phyloP scores from a whole-genome alignment of 1,140 invertebrate species.

The Aphidius ervi region DNA sequence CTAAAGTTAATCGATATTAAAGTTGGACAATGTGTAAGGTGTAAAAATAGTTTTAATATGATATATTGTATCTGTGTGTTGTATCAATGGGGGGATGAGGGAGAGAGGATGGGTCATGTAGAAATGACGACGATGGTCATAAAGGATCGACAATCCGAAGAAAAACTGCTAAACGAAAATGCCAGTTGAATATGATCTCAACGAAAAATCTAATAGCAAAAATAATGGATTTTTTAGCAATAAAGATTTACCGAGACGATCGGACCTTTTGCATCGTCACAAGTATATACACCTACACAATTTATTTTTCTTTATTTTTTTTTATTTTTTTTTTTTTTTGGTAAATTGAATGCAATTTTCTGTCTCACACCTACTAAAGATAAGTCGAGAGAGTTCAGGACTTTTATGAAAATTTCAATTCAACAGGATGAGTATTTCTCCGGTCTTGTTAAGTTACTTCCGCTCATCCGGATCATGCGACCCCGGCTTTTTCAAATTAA shows the following conservation, averaged over 20 bases:
- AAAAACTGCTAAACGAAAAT: constrained; percentile 56
- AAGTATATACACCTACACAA: too few species aligned
- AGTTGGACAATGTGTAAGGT: too few species aligned
- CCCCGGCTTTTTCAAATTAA: constrained; percentile 37
- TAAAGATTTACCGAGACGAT: constrained; percentile 40
- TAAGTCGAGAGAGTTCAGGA: too few species aligned
- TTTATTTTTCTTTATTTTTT: too few species aligned
- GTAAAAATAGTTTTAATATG: too few species aligned
- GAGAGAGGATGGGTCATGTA: not conserved
- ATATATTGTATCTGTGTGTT: too few species aligned
- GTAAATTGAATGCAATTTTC: too few species aligned
- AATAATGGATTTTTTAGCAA: constrained; percentile 53
- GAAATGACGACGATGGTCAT: constrained; percentile 32
- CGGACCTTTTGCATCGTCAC: not conserved
- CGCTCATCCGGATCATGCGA: constrained; percentile 34
- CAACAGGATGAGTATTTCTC: not conserved
- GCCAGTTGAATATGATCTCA: constrained; percentile 39
- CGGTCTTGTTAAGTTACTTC: constrained; percentile 25
- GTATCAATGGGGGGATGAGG: not conserved
- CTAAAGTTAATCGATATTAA: too few species aligned
- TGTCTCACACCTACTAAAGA: too few species aligned
- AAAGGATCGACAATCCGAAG: constrained; percentile 45
- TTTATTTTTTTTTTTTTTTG: too few species aligned
- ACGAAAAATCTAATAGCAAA: constrained; percentile 49
- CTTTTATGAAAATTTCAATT: not conserved